phyloP scores from a whole-genome alignment of 2,113 vertebrate species.

The Columba janthina region DNA sequence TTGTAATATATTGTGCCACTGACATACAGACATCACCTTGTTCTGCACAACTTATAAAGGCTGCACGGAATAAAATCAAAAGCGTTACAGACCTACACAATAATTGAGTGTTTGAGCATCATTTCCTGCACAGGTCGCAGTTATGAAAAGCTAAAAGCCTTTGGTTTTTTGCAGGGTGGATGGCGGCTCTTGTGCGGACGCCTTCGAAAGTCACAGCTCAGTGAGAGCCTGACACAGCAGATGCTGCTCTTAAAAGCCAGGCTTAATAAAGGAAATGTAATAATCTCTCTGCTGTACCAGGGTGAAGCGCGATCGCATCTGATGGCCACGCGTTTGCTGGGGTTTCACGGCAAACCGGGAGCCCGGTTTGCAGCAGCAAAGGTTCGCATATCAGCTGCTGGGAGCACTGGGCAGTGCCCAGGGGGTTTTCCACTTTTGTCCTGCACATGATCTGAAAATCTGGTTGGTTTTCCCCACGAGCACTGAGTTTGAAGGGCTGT shows the following conservation, averaged over 20 bases:
- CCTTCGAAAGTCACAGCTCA: too few species aligned
- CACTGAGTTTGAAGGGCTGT: not conserved
- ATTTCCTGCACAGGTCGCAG: rapidly evolving
- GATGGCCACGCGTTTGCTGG: rapidly evolving
- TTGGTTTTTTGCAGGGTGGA: too few species aligned
- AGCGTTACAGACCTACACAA: rapidly evolving
- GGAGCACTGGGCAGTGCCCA: not conserved
- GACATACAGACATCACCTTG: rapidly evolving
- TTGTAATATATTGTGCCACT: rapidly evolving
- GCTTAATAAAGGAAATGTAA: not conserved
- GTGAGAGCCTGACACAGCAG: too few species aligned
- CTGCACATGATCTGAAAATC: rapidly evolving
- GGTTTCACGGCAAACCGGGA: not conserved
- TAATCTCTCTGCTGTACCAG: not conserved
- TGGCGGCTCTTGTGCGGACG: too few species aligned
- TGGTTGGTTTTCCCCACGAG: not conserved
- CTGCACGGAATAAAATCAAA: rapidly evolving
- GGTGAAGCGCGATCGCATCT: rapidly evolving
- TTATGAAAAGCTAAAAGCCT: too few species aligned
- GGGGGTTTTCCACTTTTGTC: not conserved
- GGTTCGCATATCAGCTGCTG: not conserved
- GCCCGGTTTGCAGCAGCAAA: not conserved
- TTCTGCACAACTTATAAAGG: not conserved
- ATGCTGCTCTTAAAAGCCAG: not conserved
- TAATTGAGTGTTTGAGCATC: rapidly evolving